Evolutionary conservation across 2,888 invertebrate genomes (phyloP), one percentile per base, ranked within the genome.

Genomic region (Eupithecia exiguata): DNA sequence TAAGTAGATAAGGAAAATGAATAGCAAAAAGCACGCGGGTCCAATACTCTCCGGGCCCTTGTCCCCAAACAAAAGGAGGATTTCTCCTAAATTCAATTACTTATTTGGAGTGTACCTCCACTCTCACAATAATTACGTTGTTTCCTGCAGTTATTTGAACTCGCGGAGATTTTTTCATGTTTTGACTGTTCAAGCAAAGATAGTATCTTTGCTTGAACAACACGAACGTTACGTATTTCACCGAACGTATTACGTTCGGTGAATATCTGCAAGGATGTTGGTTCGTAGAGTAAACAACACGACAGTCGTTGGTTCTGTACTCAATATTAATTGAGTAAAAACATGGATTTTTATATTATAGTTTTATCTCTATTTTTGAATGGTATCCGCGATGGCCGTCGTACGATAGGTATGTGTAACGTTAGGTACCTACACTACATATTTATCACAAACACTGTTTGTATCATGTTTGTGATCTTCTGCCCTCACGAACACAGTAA

Each of bases 41-140:
- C n/a, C 63, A 10, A n/a, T 18, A 21, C 53, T 53, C 53, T n/a
- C n/a, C 63, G 35, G 4, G 36, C 9, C 63, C 36, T 18, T 62
- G 63, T 36, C 36, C 62, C 36, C 36, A 10, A 21, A n/a, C 36
- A 18, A 38, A 63, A 63, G 36, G 36, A 63, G n/a, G 63, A 35
- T 36, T 63, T 62, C 12, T 63, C 63, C 63, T 38, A 63, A 63
- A 63, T 63, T 63, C 63, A 63, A 63, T 63, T 63, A 63, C 63
- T 63, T 63, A 63, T n/a, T 62, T 62, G 62, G 62, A 62, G 62
- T 36, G 62, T 63, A 63, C 49, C 49, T n/a, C 25, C 63, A 63
- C 63, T 63, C 63, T 63, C 36, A 36, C 63, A 5, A 21, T 30
- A 36, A 63, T 63, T 38, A n/a, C 63, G 18, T 63, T 38, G 63